phyloP scores from a whole-genome alignment of 2,888 invertebrate genomes.

The Stegophylla sp. region DNA sequence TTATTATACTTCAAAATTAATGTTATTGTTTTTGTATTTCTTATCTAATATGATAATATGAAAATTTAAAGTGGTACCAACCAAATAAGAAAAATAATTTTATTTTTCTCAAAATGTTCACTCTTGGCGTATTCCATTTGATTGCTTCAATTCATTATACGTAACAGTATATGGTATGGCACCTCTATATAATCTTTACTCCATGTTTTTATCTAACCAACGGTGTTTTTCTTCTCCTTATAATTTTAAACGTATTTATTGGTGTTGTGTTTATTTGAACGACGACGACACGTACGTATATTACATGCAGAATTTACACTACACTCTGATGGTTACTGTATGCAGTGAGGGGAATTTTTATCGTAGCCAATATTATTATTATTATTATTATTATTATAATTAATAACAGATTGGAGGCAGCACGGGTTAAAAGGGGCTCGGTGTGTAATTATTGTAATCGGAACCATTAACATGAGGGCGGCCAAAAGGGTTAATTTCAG shows the following conservation, averaged over 20 bases:
- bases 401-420: conserved; percentile 52
- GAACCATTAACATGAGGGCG: conserved; percentile 55
- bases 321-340: not conserved
- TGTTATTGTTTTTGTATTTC: too few relatives aligned
- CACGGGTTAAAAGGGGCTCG: conserved; percentile 7
- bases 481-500: conserved; percentile 41
- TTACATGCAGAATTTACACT: too few relatives aligned
- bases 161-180: too few relatives aligned
- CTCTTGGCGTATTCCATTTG: too few relatives aligned
- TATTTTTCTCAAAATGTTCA: too few relatives aligned
- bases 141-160: too few relatives aligned
- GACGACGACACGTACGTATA: not conserved
- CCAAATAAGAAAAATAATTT: too few relatives aligned
- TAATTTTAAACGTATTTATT: not conserved
- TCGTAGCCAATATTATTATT: conserved; percentile 24
- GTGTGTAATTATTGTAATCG: conserved; percentile 56
- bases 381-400: conserved; percentile 55
- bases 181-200: too few relatives aligned
- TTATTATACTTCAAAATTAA: too few relatives aligned
- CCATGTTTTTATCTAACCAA: not conserved
- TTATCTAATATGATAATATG: too few relatives aligned
- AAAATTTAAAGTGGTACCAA: too few relatives aligned
- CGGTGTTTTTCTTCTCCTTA: not conserved
- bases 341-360: conserved; percentile 26
- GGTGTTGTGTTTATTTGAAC: not conserved